These are phyloP conservation scores for Proteles cristata DNA, from an alignment of 2,113 vertebrate species.

Conservation along the genomic window DNA sequence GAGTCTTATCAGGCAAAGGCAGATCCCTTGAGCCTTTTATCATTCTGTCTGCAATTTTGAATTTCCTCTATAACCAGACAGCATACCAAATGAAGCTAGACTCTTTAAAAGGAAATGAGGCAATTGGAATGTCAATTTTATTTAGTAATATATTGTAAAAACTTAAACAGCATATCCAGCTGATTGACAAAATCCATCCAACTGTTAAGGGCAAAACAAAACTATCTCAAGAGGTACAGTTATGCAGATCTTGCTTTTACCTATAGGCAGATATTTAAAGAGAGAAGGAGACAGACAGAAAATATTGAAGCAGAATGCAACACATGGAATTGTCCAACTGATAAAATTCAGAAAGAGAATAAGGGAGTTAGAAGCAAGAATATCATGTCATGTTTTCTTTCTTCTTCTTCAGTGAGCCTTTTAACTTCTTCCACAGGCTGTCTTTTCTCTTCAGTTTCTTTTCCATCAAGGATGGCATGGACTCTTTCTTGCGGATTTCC, in stretches of 20 bases:
- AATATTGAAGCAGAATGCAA: conserved; percentile 60
- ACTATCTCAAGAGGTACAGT: conserved; percentile 60
- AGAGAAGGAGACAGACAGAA: neutral
- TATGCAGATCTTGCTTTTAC: conserved; percentile 56
- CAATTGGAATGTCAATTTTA: conserved; percentile 80
- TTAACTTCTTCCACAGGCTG: conserved; percentile 89
- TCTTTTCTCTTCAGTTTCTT: conserved; percentile 86
- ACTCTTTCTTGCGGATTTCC: conserved; percentile 89
- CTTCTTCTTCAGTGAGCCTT: conserved; percentile 88
- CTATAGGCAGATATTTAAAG: conserved; percentile 23
- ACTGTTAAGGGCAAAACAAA: conserved; percentile 73
- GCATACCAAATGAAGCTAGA: conserved; percentile 76
- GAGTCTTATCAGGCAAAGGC: conserved; percentile 72
- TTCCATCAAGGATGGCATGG: conserved; percentile 81
- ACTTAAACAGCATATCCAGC: conserved; percentile 68
- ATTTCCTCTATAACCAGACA: conserved; percentile 74
- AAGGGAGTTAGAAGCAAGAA: neutral
- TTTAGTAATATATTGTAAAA: conserved; percentile 78
- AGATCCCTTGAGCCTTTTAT: conserved; percentile 77
- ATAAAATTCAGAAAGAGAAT: conserved; percentile 48
- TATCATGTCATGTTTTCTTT: conserved; percentile 84
- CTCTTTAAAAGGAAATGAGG: conserved; percentile 80
- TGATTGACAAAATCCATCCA: conserved; percentile 75
- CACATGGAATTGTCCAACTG: conserved; percentile 56
- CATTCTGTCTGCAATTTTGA: conserved; percentile 72